phyloP scores from a whole-genome alignment of 2,797 vertebrate genomes.

The Onychomys arenicola region DNA sequence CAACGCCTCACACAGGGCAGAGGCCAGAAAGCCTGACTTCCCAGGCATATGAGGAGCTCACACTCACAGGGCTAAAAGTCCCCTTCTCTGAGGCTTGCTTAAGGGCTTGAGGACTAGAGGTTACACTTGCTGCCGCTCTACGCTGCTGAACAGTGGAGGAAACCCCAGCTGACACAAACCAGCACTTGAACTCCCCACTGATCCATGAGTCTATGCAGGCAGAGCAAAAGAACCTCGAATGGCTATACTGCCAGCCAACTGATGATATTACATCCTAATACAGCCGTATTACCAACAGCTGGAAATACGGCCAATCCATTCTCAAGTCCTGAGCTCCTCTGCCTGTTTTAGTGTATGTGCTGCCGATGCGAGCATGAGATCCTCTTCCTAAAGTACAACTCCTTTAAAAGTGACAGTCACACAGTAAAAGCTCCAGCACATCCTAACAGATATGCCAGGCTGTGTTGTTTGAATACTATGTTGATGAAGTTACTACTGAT shows the following conservation, averaged over 20 bases:
- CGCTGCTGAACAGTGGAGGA: not conserved
- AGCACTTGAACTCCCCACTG: not conserved
- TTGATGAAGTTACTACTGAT: conserved; percentile 15
- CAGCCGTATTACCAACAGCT: not conserved
- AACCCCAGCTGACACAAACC: not conserved
- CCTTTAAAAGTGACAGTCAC: conserved; percentile 51
- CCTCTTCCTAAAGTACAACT: conserved; percentile 50
- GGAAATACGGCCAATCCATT: not conserved
- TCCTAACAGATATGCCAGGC: conserved; percentile 14
- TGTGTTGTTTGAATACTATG: conserved; percentile 21
- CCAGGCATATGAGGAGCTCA: not conserved
- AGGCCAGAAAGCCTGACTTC: not conserved
- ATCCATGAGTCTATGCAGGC: not conserved
- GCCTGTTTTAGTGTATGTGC: not conserved
- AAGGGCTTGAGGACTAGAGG: not conserved
- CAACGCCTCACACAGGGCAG: not conserved
- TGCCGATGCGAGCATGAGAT: not conserved
- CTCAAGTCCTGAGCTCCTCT: not conserved
- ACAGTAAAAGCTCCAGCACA: not conserved
- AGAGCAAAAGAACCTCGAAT: not conserved
- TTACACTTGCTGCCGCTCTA: not conserved
- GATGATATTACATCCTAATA: not conserved
- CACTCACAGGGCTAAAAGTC: not conserved
- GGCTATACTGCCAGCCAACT: not conserved
- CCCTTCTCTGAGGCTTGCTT: not conserved